Conservation (phyloP, 2,888 invertebrate genomes). For the Ormyrus rosae region DNA sequence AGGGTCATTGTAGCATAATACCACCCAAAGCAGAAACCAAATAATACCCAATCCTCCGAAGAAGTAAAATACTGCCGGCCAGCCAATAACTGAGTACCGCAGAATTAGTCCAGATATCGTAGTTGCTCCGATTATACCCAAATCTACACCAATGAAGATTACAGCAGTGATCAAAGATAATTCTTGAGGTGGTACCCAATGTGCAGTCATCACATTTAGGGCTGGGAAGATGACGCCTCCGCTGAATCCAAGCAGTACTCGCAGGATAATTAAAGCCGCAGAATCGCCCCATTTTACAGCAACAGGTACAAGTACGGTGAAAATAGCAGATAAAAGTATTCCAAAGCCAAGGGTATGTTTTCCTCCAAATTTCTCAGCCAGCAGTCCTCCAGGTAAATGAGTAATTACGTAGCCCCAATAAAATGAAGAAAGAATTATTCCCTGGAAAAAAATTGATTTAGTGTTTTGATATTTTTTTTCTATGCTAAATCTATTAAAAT, state of each 20-base stretch:
- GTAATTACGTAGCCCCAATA: slow-evolving; percentile 91
- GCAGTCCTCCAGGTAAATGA: slow-evolving; percentile 88
- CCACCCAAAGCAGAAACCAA: slow-evolving; percentile 84
- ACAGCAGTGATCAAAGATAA: slow-evolving; percentile 86
- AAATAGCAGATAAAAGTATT: slow-evolving; percentile 87
- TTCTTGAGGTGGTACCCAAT: slow-evolving; percentile 85
- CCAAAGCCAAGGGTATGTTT: slow-evolving; percentile 90
- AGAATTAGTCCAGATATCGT: slow-evolving; percentile 83
- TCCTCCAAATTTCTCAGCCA: slow-evolving; percentile 91
- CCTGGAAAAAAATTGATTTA: slow-evolving; percentile 77
- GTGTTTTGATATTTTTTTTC: no score
- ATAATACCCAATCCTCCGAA: slow-evolving; percentile 86
- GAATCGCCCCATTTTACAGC: slow-evolving; percentile 83
- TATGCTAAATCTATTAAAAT: no score
- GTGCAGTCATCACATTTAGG: slow-evolving; percentile 86
- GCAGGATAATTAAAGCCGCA: slow-evolving; percentile 83
- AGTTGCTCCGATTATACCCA: slow-evolving; percentile 80
- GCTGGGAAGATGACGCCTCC: slow-evolving; percentile 93
- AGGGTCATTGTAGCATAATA: slow-evolving; percentile 72
- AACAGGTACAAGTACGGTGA: slow-evolving; percentile 88
- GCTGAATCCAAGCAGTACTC: slow-evolving; percentile 89
- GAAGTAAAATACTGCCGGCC: slow-evolving; percentile 88
- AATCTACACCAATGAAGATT: slow-evolving; percentile 88
- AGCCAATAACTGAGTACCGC: slow-evolving; percentile 80
- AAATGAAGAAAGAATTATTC: slow-evolving; percentile 87